Evolutionary conservation across 2,797 vertebrate species (phyloP).

Genomic region (Halcyon leucocephala): DNA sequence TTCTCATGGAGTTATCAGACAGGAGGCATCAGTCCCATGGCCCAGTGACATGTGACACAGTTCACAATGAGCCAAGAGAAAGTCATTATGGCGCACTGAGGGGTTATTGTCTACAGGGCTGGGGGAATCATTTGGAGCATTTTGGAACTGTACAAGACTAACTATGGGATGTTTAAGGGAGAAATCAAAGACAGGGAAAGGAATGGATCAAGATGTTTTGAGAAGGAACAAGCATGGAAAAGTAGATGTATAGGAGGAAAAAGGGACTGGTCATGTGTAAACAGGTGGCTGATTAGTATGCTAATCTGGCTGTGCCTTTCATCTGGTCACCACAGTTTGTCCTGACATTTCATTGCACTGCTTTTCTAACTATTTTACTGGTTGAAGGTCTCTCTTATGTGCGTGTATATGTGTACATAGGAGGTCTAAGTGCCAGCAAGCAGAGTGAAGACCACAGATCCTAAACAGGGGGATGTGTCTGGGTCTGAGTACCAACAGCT

Average conservation of each 20-base stretch:
- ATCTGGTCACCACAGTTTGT: not conserved
- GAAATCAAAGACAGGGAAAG: not conserved
- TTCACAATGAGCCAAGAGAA: not conserved
- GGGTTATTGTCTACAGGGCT: not conserved
- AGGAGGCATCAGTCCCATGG: not conserved
- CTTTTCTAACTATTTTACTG: not conserved
- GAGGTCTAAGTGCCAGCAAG: not conserved
- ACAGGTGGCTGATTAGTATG: not conserved
- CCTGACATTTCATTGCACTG: not conserved
- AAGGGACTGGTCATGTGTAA: not conserved
- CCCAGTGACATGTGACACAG: not conserved
- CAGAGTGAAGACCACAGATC: not conserved
- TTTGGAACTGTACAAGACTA: not conserved
- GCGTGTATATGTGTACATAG: not conserved
- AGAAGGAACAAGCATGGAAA: not conserved
- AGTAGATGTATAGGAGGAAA: not conserved
- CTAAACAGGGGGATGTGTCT: not conserved
- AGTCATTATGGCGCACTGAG: not conserved
- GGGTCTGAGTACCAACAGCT: not conserved
- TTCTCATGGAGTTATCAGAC: not conserved
- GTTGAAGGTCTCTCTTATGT: not conserved
- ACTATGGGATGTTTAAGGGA: not conserved
- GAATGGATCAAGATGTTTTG: not conserved
- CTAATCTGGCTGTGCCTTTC: not conserved
- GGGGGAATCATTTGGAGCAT: not conserved